phyloP scores from a whole-genome alignment of 2,113 vertebrate genomes.

The Anthoscopus minutus region DNA sequence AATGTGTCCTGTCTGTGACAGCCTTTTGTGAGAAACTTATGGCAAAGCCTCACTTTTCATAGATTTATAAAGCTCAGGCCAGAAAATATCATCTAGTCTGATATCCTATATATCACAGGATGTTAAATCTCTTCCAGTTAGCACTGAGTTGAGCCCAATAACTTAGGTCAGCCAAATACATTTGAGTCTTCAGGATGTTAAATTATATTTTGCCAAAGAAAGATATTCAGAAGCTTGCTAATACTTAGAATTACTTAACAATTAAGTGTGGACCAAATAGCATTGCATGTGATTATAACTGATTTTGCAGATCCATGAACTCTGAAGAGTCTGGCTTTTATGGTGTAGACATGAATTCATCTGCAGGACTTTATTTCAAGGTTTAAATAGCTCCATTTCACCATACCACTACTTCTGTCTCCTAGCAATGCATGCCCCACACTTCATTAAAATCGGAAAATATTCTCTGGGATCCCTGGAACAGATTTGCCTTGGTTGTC shows the following conservation, averaged over 20 bases:
- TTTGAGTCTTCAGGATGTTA: neutral
- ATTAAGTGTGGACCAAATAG: neutral
- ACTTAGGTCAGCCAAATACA: slow-evolving; percentile 27
- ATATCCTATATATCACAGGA: neutral
- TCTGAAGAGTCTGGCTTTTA: neutral
- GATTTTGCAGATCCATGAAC: neutral
- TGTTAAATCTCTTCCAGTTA: slow-evolving; percentile 41
- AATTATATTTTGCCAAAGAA: neutral
- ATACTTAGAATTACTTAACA: neutral
- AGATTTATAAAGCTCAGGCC: slow-evolving; percentile 42
- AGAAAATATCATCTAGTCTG: neutral
- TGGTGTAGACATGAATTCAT: neutral
- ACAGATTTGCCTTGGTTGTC: neutral
- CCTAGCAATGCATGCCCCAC: neutral
- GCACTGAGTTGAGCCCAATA: slow-evolving; percentile 11
- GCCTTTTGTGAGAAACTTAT: slow-evolving; percentile 19
- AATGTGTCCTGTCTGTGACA: slow-evolving; percentile 13
- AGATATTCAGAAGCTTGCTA: neutral
- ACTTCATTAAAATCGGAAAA: neutral
- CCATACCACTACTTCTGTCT: neutral
- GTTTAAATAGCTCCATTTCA: neutral
- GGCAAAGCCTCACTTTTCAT: neutral
- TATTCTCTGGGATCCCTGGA: neutral
- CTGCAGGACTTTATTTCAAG: neutral
- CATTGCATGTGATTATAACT: neutral